These are phyloP conservation scores for Bruchidius siliquastri DNA, from an alignment of 2,888 invertebrate genomes.

Conservation along the genomic window DNA sequence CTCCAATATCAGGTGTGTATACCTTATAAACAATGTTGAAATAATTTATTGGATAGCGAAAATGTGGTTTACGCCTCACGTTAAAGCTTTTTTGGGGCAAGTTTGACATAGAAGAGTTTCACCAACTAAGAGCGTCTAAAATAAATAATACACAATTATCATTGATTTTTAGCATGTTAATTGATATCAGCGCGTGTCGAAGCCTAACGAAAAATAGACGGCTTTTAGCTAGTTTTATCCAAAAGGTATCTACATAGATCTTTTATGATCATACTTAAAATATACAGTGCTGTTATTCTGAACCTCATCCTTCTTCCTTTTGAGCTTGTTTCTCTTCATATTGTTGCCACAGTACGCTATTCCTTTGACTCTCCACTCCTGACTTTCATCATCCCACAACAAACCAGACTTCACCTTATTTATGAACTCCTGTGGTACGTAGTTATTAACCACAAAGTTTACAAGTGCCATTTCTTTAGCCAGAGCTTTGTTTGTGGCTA, in stretches of 20 bases:
- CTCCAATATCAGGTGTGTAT: too few species aligned
- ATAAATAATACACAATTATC: too few species aligned
- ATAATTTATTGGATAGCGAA: too few species aligned
- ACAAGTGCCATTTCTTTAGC: slow-evolving; percentile 74
- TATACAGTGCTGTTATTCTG: neutral
- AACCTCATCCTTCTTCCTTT: neutral
- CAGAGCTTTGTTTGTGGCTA: slow-evolving; percentile 70
- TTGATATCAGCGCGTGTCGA: too few species aligned
- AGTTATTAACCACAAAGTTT: slow-evolving; percentile 79
- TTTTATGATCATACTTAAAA: neutral
- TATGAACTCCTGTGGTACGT: slow-evolving; percentile 85
- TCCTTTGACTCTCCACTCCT: slow-evolving; percentile 94
- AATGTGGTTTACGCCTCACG: too few species aligned
- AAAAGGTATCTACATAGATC: neutral
- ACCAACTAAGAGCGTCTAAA: too few species aligned
- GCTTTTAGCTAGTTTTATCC: too few species aligned
- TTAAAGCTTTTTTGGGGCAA: too few species aligned
- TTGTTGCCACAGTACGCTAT: slow-evolving; percentile 97
- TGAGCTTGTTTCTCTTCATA: neutral
- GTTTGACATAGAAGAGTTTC: too few species aligned
- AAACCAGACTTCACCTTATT: slow-evolving; percentile 81
- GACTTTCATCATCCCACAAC: slow-evolving; percentile 93
- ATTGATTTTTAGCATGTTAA: too few species aligned
- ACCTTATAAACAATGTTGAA: too few species aligned
- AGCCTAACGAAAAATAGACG: too few species aligned